These are phyloP conservation scores for Parthenolecanium corni DNA, from an alignment of 2,888 invertebrate genomes.

Conservation along the genomic window DNA sequence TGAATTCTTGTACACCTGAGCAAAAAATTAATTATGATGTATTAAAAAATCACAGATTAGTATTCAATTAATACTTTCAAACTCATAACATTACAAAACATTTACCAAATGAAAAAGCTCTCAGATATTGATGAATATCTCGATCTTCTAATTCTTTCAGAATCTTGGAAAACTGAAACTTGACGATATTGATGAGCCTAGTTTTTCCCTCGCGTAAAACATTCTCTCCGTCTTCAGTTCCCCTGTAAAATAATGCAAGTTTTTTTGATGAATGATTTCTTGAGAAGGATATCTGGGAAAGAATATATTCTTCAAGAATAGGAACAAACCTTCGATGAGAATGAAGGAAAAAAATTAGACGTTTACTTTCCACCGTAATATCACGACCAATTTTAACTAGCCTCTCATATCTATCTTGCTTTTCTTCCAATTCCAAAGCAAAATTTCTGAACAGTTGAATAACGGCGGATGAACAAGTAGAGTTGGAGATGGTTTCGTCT, in stretches of 20 bases:
- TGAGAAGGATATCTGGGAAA: background rate
- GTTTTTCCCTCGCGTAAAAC: slow-evolving; percentile 53
- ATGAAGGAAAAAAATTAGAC: slow-evolving; percentile 76
- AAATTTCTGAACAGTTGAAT: slow-evolving; percentile 53
- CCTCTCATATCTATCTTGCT: slow-evolving; percentile 72
- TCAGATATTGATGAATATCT: slow-evolving; percentile 56
- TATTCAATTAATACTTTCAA: no score
- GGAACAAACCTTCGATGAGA: slow-evolving; percentile 49
- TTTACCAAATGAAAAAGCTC: slow-evolving; percentile 51
- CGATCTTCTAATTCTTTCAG: slow-evolving; percentile 59
- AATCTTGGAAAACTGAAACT: slow-evolving; percentile 51
- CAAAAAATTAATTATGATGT: slow-evolving; percentile 20
- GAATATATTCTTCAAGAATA: background rate
- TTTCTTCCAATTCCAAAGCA: slow-evolving; percentile 54
- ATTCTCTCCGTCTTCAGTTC: slow-evolving; percentile 40
- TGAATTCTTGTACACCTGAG: slow-evolving; percentile 59
- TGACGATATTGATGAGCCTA: slow-evolving; percentile 52
- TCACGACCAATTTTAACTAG: slow-evolving; percentile 71
- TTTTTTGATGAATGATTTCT: no score
- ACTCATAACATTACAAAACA: background rate
- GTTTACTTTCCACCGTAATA: slow-evolving; percentile 79
- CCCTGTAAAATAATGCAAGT: background rate
- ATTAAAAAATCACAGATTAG: background rate
- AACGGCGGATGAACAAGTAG: slow-evolving; percentile 38
- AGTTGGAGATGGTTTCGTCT: background rate